A percentile compares a stretch with the other conserved stretches of the same genome.
phyloP scores from a whole-genome alignment of 2,888 invertebrate genomes.

The Liopterus haemorrhoidalis region DNA sequence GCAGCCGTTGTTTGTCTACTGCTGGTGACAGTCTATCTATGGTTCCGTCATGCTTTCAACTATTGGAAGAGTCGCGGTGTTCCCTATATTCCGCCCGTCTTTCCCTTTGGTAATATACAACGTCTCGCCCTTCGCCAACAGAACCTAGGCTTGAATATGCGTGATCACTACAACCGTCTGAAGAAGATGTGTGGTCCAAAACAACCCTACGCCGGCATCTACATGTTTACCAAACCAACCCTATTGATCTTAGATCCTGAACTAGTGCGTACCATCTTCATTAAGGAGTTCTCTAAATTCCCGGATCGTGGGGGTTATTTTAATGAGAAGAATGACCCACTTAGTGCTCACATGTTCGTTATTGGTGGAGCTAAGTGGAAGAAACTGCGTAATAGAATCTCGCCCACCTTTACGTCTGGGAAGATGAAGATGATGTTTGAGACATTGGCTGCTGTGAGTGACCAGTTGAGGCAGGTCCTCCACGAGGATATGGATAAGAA shows the following conservation, averaged over 20 bases:
- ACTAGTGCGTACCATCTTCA: constrained; percentile 34
- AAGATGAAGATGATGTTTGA: constrained; percentile 39
- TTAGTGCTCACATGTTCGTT: constrained; percentile 34
- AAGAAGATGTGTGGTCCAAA: no score
- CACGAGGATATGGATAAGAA: no score
- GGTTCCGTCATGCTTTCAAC: no score
- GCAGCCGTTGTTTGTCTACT: no score
- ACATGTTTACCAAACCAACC: constrained; percentile 29
- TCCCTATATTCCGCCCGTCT: no score
- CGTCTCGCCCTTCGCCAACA: no score
- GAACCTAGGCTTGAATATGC: no score
- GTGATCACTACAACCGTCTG: no score
- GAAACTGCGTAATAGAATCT: constrained; percentile 36
- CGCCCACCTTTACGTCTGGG: constrained; percentile 40
- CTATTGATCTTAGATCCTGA: constrained; percentile 36
- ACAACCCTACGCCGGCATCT: constrained; percentile 31
- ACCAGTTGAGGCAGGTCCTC: no score
- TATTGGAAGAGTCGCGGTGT: no score
- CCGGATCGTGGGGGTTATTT: constrained; percentile 33
- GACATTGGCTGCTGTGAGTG: constrained; percentile 28
- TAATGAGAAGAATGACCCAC: constrained; percentile 32
- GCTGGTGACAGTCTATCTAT: no score
- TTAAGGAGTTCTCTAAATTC: constrained; percentile 37
- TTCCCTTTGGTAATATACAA: no score
- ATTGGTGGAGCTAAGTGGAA: constrained; percentile 40